These are phyloP conservation scores for Pegoplata infirma DNA, from an alignment of 2,888 invertebrate species.

Conservation along the genomic window DNA sequence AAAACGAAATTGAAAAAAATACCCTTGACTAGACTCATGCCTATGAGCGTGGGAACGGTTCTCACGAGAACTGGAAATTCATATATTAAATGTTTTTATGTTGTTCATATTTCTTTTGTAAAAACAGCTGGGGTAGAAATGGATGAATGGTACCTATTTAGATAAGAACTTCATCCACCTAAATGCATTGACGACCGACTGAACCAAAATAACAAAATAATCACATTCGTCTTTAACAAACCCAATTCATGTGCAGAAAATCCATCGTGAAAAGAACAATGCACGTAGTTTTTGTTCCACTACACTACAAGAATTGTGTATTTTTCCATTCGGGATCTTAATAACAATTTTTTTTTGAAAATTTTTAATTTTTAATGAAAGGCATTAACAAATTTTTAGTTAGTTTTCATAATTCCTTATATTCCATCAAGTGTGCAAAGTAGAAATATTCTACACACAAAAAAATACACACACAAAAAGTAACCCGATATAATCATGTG, in stretches of 20 bases:
- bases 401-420: neutral
- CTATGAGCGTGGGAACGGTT: slow-evolving; percentile 51
- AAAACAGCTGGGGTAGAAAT: slow-evolving; percentile 26
- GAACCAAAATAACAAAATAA: slow-evolving; percentile 15
- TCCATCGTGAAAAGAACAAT: slow-evolving; percentile 38
- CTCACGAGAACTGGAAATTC: slow-evolving; percentile 27
- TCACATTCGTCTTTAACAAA: slow-evolving; percentile 17
- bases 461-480: slow-evolving; percentile 8
- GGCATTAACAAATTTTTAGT: neutral
- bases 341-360: neutral
- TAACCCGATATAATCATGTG: slow-evolving; percentile 34
- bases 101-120: neutral
- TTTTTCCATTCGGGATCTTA: neutral
- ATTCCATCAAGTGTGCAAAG: slow-evolving; percentile 34
- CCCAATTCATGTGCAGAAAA: slow-evolving; percentile 45
- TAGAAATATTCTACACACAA: neutral
- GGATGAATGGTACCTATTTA: slow-evolving; percentile 13
- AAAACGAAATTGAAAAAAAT: neutral
- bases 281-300: neutral
- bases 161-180: slow-evolving; percentile 7
- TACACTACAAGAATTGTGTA: neutral
- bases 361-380: slow-evolving; percentile 5
- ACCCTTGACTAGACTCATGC: slow-evolving; percentile 18
- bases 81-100: neutral
- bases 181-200: neutral